Evolutionary conservation across 1,140 invertebrate species (phyloP), one percentile per base, ranked within the genome.

Genomic region (Anadara kagoshimensis): DNA sequence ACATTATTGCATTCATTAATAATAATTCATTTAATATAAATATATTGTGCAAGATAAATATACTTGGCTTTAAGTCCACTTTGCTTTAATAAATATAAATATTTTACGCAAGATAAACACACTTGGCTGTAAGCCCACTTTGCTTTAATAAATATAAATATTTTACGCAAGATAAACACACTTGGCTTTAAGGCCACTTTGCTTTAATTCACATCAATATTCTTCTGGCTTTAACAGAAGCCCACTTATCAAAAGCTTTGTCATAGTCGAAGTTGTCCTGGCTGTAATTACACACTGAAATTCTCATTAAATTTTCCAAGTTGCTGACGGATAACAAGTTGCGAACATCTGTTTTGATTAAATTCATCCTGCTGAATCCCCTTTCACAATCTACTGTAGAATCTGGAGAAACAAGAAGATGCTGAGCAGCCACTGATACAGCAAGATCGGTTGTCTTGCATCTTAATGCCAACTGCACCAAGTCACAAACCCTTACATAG

Each of bases 331-430:
- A 22, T 16, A 45, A n/a, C 4, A 20, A 59, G 54, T 72, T 72
- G 11, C 69, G 47, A 5, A 65, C 5, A 41, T 66, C 47, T 29
- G 69, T 72, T 26, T 72, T 72, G 1, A 59, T 59, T 0, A 72
- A 16, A 26, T 65, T 72, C 54, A 57, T 43, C 20, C n/a, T 36
- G 26, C 49, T 47, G 54, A 66, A 72, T 22, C 62, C 62, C n/a
- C 62, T 45, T 24, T 66, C 69, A 66, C 62, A 72, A 29, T 72
- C 63, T 24, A 59, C 63, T 26, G 62, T 65, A 16, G 22, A 49
- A 24, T 65, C 54, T 36, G 63, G 69, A 26, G 41, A 49, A 47
- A 65, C 62, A 11, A 66, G 14, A 0, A 73, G 56, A 14, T 45
- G 10, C 16, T 67, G 54, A 66, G 64, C 64, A 73, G 58, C 63